Conservation (phyloP, 2,888 invertebrate genomes). For the Hirtodrosophila trivittata region DNA sequence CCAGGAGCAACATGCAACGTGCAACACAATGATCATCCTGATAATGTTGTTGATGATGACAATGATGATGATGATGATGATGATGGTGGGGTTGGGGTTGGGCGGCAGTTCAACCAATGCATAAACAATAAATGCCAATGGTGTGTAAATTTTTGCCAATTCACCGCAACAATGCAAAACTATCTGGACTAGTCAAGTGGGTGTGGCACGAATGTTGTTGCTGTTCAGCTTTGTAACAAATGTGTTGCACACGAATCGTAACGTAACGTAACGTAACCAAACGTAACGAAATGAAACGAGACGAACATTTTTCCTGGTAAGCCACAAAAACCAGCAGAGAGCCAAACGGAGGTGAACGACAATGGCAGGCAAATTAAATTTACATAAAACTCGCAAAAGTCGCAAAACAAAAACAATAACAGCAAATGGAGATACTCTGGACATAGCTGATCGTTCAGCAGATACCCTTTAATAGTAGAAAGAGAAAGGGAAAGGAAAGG, state of each 20-base stretch:
- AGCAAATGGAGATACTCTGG: slow-evolving; percentile 16
- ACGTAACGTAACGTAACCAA: too few relatives aligned
- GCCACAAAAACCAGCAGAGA: slow-evolving; percentile 55
- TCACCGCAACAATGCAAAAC: slow-evolving; percentile 76
- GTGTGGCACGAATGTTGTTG: slow-evolving; percentile 22
- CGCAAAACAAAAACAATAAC: slow-evolving; percentile 35
- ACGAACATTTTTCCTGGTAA: slow-evolving; percentile 65
- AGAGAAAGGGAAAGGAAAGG: too few relatives aligned
- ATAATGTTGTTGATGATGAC: slow-evolving; percentile 17
- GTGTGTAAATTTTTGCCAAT: slow-evolving; percentile 75
- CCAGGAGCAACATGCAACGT: slow-evolving; percentile 19
- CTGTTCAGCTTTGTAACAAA: slow-evolving; percentile 49
- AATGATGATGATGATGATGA: slow-evolving; percentile 7
- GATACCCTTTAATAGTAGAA: slow-evolving; percentile 12
- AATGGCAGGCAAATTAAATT: slow-evolving; percentile 62
- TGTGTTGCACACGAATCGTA: slow-evolving; percentile 46
- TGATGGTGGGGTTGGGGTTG: slow-evolving; percentile 21
- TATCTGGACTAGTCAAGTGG: slow-evolving; percentile 55
- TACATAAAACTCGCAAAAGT: slow-evolving; percentile 45
- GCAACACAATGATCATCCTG: slow-evolving; percentile 18
- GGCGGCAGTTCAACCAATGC: slow-evolving; percentile 60
- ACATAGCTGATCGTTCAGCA: background rate
- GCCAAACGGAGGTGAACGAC: background rate
- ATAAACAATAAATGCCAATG: slow-evolving; percentile 77
- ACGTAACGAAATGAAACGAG: slow-evolving; percentile 20